Evolutionary conservation across 2,888 invertebrate species (phyloP).

Genomic region (Deroplatys truncata): DNA sequence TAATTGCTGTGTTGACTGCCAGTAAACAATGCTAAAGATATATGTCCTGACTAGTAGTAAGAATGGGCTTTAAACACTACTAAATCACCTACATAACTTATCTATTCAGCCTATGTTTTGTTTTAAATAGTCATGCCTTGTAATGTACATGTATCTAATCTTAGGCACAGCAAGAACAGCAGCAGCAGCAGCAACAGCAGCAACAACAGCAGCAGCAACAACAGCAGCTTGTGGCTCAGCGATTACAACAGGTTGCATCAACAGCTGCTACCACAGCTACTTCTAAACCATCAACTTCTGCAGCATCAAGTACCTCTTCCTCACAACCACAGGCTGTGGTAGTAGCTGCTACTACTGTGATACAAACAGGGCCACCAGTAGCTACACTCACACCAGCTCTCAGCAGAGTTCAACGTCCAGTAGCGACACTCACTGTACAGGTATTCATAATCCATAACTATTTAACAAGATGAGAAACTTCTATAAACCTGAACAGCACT

Average conservation of each 20-base stretch:
- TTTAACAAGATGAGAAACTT: no score
- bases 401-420: constrained; percentile 14
- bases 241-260: constrained; percentile 38
- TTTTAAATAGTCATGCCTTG: no score
- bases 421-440: constrained; percentile 30
- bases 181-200: no score
- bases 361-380: constrained; percentile 14
- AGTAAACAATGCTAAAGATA: no score
- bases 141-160: background rate
- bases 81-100: no score
- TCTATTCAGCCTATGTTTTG: no score
- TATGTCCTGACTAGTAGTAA: no score
- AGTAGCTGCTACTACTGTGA: constrained; percentile 9
- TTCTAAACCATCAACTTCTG: constrained; percentile 34
- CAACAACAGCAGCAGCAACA: constrained; percentile 12
- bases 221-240: constrained; percentile 35
- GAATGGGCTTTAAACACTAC: no score
- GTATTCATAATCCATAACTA: background rate
- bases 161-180: background rate
- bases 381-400: constrained; percentile 22
- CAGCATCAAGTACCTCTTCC: constrained; percentile 34
- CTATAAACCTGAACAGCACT: no score
- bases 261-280: constrained; percentile 34
- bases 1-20: no score
- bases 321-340: constrained; percentile 33